phyloP scores from a whole-genome alignment of 1,140 invertebrate species.

The Pteromalus puparum region DNA sequence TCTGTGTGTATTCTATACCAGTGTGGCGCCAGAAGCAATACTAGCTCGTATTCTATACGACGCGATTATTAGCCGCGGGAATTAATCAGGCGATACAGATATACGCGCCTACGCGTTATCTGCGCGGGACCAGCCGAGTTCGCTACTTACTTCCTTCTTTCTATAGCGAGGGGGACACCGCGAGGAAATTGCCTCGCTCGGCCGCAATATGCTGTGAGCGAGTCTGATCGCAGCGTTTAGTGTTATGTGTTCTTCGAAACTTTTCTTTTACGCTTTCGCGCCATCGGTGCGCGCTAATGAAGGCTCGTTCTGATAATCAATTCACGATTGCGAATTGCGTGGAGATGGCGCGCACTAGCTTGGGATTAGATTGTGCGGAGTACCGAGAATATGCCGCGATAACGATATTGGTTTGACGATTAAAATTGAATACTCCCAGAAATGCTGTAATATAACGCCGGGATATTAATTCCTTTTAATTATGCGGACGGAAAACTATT shows the following conservation, averaged over 20 bases:
- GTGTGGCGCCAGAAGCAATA: not conserved
- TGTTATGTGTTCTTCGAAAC: not conserved
- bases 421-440: no score
- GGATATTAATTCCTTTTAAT: slow-evolving; percentile 28
- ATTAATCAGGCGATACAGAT: slow-evolving; percentile 1
- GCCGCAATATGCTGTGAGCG: not conserved
- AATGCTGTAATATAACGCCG: not conserved
- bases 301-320: not conserved
- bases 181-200: not conserved
- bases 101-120: not conserved
- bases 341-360: no score
- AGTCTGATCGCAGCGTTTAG: not conserved
- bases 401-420: no score
- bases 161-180: not conserved
- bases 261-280: not conserved
- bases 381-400: no score
- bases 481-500: slow-evolving; percentile 37
- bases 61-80: not conserved
- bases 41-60: not conserved
- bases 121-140: not conserved
- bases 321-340: not conserved
- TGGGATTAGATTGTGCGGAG: no score
- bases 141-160: not conserved
- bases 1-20: not conserved
- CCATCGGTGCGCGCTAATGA: not conserved